A percentile compares a stretch with the other conserved stretches of the same genome.
Conservation (phyloP, 2,113 vertebrate species). For the Trematocara nigrifrons region DNA sequence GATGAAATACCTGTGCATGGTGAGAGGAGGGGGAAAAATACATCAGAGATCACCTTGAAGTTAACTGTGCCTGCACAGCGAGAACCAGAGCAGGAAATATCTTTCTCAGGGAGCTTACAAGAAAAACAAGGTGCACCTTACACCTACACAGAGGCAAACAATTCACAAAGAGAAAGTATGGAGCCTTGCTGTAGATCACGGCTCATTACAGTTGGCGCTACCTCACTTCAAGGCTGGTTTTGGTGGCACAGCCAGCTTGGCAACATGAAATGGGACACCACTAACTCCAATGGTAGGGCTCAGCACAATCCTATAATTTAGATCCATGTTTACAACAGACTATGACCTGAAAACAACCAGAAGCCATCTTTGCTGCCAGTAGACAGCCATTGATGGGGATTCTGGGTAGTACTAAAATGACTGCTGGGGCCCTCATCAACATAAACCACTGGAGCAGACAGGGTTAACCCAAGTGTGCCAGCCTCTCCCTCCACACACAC, state of each 20-base stretch:
- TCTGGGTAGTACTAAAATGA: slow-evolving; percentile 57
- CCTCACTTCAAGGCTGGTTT: slow-evolving; percentile 7
- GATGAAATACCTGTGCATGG: slow-evolving; percentile 1
- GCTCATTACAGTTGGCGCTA: slow-evolving; percentile 7
- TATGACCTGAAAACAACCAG: slow-evolving; percentile 53
- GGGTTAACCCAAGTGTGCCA: slow-evolving; percentile 21
- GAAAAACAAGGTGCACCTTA: slow-evolving; percentile 3
- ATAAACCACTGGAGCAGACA: slow-evolving; percentile 33
- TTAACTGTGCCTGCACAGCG: not conserved
- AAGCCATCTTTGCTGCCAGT: slow-evolving; percentile 36
- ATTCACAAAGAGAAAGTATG: not conserved
- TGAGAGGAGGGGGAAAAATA: not conserved
- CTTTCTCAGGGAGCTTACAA: slow-evolving; percentile 1
- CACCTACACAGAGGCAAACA: slow-evolving; percentile 9
- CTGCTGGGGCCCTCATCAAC: slow-evolving; percentile 5
- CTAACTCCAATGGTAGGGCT: slow-evolving; percentile 35
- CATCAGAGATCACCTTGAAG: slow-evolving; percentile 30
- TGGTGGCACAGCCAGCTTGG: slow-evolving; percentile 48
- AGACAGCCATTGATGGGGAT: slow-evolving; percentile 42
- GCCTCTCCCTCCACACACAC: slow-evolving; percentile 1
- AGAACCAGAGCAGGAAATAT: slow-evolving; percentile 36
- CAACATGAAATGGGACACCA: slow-evolving; percentile 55
- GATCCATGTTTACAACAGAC: slow-evolving; percentile 55
- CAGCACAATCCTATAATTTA: slow-evolving; percentile 62
- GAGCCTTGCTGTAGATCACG: slow-evolving; percentile 1